These are phyloP conservation scores for Colletes latitarsis DNA, from an alignment of 1,140 invertebrate species.

Conservation along the genomic window DNA sequence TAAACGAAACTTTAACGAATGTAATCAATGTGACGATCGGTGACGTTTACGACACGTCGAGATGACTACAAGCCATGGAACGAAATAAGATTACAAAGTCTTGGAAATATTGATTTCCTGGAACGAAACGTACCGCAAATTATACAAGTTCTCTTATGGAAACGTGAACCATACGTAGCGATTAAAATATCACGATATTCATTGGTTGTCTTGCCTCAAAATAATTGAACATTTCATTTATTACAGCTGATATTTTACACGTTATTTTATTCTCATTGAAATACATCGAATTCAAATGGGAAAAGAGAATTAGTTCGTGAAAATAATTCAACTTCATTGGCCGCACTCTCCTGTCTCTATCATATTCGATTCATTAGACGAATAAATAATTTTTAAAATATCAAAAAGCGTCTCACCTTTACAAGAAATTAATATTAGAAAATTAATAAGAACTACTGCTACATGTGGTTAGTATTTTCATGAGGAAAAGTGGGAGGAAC, in stretches of 20 bases:
- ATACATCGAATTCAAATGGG: neutral
- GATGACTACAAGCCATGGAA: neutral
- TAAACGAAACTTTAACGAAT: neutral
- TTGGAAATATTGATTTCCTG: conserved; percentile 63
- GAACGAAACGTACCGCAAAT: conserved; percentile 48
- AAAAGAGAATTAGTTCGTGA: neutral
- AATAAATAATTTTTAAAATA: neutral
- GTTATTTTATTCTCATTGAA: neutral
- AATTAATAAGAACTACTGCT: neutral
- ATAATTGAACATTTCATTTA: neutral
- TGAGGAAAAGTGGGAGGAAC: neutral
- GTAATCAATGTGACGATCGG: neutral
- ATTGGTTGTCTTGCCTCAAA: neutral
- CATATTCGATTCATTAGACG: neutral
- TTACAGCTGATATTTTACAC: neutral
- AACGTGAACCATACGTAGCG: neutral
- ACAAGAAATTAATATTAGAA: neutral
- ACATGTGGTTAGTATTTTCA: neutral
- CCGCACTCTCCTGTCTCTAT: neutral
- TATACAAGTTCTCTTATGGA: neutral
- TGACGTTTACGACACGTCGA: neutral
- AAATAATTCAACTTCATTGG: neutral
- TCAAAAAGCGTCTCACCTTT: conserved; percentile 26
- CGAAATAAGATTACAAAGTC: conserved; percentile 32
- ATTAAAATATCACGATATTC: neutral